Percentiles rank a stretch among this genome's conserved stretches.
Evolutionary conservation across 2,113 vertebrate species (phyloP).

Genomic region (Nerophis lumbriciformis): DNA sequence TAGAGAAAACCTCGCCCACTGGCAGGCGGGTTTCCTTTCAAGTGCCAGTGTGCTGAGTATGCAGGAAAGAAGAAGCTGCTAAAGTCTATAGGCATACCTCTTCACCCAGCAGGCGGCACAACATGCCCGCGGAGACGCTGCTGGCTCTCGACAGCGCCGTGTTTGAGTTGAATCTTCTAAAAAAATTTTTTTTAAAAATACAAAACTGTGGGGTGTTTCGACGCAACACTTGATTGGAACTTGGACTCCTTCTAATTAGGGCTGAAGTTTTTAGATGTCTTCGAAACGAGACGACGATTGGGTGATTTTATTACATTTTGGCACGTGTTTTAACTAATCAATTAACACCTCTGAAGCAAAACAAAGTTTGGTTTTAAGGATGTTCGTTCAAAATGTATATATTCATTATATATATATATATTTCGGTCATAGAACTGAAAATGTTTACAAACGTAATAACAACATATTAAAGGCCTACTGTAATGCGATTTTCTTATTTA

Average conservation of each 20-base stretch:
- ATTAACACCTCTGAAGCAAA: too few relatives aligned
- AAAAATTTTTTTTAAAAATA: too few relatives aligned
- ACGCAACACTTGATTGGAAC: neutral
- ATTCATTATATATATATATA: too few relatives aligned
- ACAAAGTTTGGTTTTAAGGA: too few relatives aligned
- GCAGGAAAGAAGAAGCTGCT: constrained; percentile 16
- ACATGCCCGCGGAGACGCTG: constrained; percentile 36
- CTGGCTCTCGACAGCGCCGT: constrained; percentile 29
- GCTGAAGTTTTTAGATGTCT: neutral
- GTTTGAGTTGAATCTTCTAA: constrained; percentile 43
- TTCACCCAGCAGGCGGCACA: constrained; percentile 27
- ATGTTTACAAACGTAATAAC: too few relatives aligned
- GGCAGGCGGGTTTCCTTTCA: constrained; percentile 14
- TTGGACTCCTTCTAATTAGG: neutral
- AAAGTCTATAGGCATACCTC: constrained; percentile 23
- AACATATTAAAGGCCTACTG: too few relatives aligned
- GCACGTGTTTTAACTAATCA: too few relatives aligned
- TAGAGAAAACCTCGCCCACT: neutral
- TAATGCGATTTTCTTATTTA: too few relatives aligned
- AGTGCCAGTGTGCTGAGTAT: constrained; percentile 8
- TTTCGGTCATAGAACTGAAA: too few relatives aligned
- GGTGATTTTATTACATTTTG: neutral
- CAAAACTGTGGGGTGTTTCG: constrained; percentile 1
- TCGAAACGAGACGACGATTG: neutral
- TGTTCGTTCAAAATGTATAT: too few relatives aligned